These are phyloP conservation scores for Capitulum mitella DNA, from an alignment of 2,888 invertebrate species.

Conservation along the genomic window DNA sequence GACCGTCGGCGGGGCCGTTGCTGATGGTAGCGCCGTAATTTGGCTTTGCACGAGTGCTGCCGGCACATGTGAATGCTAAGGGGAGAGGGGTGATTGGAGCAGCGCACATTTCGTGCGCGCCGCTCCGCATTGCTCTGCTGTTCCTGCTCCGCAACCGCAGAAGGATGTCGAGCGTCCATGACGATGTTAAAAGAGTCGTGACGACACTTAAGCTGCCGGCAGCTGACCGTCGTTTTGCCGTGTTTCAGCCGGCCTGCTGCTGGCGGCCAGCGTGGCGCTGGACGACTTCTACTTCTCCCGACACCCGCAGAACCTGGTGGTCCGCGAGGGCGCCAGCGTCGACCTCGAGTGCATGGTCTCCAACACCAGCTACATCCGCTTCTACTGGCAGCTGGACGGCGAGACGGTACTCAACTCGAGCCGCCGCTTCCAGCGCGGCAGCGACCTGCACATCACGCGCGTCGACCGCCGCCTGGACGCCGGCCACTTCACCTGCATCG, in stretches of 20 bases:
- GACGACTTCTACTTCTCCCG: conserved; percentile 31
- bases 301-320: conserved; percentile 36
- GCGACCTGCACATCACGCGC: conserved; percentile 52
- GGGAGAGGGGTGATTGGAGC: too few species aligned
- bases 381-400: conserved; percentile 45
- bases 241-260: neutral
- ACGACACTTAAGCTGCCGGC: too few species aligned
- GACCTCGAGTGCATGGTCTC: conserved; percentile 41
- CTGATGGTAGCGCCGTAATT: too few species aligned
- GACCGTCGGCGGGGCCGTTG: too few species aligned
- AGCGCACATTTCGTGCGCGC: too few species aligned
- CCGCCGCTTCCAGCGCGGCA: conserved; percentile 45
- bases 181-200: too few species aligned
- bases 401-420: conserved; percentile 43
- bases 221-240: too few species aligned
- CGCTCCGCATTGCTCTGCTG: too few species aligned
- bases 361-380: conserved; percentile 40
- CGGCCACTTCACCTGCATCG: conserved; percentile 55
- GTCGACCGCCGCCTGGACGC: conserved; percentile 52
- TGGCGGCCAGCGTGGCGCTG: neutral
- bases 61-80: too few species aligned
- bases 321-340: conserved; percentile 39
- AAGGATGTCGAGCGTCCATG: too few species aligned
- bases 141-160: too few species aligned
- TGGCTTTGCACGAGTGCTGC: too few species aligned